Percentiles rank a stretch among this genome's conserved stretches.
Evolutionary conservation across 2,797 vertebrate species (phyloP).

Genomic region (Ceryle rudis): DNA sequence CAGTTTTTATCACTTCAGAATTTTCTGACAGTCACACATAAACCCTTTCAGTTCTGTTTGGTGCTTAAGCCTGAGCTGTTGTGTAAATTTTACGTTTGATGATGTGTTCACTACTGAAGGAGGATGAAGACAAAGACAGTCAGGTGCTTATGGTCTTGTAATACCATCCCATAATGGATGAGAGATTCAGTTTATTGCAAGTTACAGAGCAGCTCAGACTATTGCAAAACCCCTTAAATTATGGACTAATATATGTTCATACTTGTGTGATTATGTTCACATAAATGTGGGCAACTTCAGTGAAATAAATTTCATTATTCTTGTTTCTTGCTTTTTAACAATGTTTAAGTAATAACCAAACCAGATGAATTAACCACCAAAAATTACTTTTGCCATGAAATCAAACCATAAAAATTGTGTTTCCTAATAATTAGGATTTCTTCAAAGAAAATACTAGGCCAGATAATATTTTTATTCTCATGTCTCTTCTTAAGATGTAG

Average conservation of each 20-base stretch:
- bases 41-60: background rate
- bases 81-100: background rate
- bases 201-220: background rate
- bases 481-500: background rate
- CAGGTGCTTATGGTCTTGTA: background rate
- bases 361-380: background rate
- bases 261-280: background rate
- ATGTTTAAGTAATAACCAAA: background rate
- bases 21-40: background rate
- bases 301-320: slow-evolving; percentile 3
- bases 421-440: background rate
- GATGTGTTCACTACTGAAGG: background rate
- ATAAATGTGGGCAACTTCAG: background rate
- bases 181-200: background rate
- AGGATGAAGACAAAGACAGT: background rate
- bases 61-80: background rate
- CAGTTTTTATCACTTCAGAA: background rate
- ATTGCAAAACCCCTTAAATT: background rate
- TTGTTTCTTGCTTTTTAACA: background rate
- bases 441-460: background rate
- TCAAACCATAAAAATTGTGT: background rate
- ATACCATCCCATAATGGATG: background rate
- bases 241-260: background rate
- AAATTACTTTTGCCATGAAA: background rate
- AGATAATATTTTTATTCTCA: background rate